Conservation (phyloP, 2,797 vertebrate species). For the Lagodon rhomboides region DNA sequence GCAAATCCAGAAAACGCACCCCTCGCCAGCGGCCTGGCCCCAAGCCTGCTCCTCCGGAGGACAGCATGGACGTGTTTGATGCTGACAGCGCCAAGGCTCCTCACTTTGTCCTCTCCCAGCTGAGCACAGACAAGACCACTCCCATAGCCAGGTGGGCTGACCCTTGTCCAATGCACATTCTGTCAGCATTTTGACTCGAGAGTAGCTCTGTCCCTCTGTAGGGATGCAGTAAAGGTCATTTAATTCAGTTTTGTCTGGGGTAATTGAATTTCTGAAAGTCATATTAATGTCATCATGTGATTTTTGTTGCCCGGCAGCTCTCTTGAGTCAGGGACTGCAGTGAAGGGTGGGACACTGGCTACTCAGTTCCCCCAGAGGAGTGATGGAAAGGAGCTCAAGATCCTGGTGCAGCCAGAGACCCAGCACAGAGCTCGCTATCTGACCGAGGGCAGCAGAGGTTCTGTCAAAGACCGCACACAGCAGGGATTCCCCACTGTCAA, state of each 20-base stretch:
- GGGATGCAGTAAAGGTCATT: constrained; percentile 28
- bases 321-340: constrained; percentile 77
- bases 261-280: constrained; percentile 25
- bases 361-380: constrained; percentile 94
- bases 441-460: constrained; percentile 98
- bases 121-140: constrained; percentile 95
- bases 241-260: constrained; percentile 11
- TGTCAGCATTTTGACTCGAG: constrained; percentile 16
- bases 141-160: constrained; percentile 88
- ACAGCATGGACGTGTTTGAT: constrained; percentile 99
- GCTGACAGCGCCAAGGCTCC: constrained; percentile 99
- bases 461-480: constrained; percentile 98
- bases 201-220: neutral
- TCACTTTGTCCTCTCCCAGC: constrained; percentile 99
- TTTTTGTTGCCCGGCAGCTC: constrained; percentile 73
- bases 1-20: constrained; percentile 98
- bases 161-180: constrained; percentile 9
- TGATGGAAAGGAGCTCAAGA: constrained; percentile 98
- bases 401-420: constrained; percentile 97
- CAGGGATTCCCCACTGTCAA: constrained; percentile 98
- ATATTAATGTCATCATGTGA: constrained; percentile 22
- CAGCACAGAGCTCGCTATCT: constrained; percentile 98
- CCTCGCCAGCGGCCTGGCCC: constrained; percentile 97
- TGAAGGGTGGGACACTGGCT: constrained; percentile 92
- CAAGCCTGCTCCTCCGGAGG: constrained; percentile 92